These are phyloP conservation scores for Vanessa cardui DNA, from an alignment of 2,888 invertebrate genomes.

Conservation along the genomic window DNA sequence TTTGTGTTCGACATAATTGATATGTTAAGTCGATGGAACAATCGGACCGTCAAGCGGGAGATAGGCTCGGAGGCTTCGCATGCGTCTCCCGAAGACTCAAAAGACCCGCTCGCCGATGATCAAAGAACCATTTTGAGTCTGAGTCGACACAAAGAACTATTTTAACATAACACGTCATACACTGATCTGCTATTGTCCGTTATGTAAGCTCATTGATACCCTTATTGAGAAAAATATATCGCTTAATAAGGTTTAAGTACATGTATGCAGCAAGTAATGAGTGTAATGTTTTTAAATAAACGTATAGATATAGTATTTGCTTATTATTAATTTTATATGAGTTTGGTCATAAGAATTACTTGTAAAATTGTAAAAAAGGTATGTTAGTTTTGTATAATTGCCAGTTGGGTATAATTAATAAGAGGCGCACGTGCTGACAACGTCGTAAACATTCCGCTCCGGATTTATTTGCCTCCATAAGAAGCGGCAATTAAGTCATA, in stretches of 20 bases:
- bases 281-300: neutral
- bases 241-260: constrained; percentile 30
- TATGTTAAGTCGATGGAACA: constrained; percentile 80
- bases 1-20: constrained; percentile 81
- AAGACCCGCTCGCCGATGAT: constrained; percentile 46
- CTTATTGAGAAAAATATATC: constrained; percentile 47
- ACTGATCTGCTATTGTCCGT: constrained; percentile 55
- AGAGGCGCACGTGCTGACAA: constrained; percentile 58
- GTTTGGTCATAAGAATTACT: constrained; percentile 10
- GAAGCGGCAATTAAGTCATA: constrained; percentile 69
- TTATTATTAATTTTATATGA: constrained; percentile 10
- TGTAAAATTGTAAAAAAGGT: constrained; percentile 24
- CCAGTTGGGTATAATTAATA: constrained; percentile 50
- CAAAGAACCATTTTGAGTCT: constrained; percentile 55
- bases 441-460: constrained; percentile 53
- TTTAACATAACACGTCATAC: constrained; percentile 68
- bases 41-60: constrained; percentile 68
- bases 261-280: neutral
- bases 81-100: constrained; percentile 40
- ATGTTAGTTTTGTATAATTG: constrained; percentile 35
- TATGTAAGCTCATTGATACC: constrained; percentile 56
- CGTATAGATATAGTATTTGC: neutral
- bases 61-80: constrained; percentile 46
- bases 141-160: constrained; percentile 65
- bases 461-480: constrained; percentile 61